Conservation (phyloP, 2,888 invertebrate species). For the Cheilosia urbana region DNA sequence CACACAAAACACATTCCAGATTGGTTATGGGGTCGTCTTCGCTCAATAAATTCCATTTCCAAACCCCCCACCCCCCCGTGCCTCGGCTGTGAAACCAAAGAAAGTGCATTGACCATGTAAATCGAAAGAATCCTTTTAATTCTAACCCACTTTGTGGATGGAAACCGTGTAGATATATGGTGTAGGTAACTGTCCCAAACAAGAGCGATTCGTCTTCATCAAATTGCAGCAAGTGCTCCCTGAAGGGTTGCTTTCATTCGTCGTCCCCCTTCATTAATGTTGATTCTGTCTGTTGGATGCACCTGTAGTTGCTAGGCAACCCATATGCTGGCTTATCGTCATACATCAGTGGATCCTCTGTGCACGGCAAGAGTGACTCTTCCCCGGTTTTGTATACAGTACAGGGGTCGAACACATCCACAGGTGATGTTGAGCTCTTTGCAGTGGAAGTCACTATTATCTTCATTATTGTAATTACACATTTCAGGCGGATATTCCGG, state of each 20-base stretch:
- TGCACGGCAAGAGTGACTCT: neutral
- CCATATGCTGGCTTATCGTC: slow-evolving; percentile 21
- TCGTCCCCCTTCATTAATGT: slow-evolving; percentile 4
- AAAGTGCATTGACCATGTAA: slow-evolving; percentile 50
- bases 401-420: slow-evolving; percentile 2
- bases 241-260: neutral
- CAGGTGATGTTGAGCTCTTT: slow-evolving; percentile 31
- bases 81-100: neutral
- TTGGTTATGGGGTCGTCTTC: neutral
- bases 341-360: slow-evolving; percentile 41
- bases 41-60: slow-evolving; percentile 12
- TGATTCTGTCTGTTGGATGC: slow-evolving; percentile 12
- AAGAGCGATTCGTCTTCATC: slow-evolving; percentile 49
- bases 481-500: slow-evolving; percentile 24
- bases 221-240: slow-evolving; percentile 17
- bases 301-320: slow-evolving; percentile 23
- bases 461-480: slow-evolving; percentile 31
- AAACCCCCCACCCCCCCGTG: neutral
- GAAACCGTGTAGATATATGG: neutral
- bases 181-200: neutral
- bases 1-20: neutral
- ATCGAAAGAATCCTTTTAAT: slow-evolving; percentile 41
- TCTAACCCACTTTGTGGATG: slow-evolving; percentile 30
- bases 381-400: neutral
- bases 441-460: slow-evolving; percentile 27